phyloP scores from a whole-genome alignment of 2,797 vertebrate species.

The Coendou prehensilis region DNA sequence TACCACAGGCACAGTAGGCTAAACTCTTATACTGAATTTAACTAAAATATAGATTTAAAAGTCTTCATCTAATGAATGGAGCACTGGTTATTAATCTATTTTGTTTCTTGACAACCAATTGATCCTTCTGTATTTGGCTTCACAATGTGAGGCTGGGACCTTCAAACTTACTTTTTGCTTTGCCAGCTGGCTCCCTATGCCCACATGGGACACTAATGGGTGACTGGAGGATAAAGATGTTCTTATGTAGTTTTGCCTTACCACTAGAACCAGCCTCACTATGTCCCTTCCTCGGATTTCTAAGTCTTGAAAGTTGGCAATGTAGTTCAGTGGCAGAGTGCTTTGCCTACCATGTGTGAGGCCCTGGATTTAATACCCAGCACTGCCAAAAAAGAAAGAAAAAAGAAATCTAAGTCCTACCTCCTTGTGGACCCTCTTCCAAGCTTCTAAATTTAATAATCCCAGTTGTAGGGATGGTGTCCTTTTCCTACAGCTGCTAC shows the following conservation, averaged over 20 bases:
- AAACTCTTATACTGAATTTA: background rate
- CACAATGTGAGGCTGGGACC: background rate
- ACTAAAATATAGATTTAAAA: background rate
- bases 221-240: background rate
- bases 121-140: background rate
- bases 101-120: background rate
- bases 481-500: background rate
- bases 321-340: background rate
- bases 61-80: background rate
- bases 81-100: background rate
- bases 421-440: background rate
- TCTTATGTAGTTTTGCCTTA: background rate
- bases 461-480: background rate
- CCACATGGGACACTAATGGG: background rate
- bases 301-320: background rate
- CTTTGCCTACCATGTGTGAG: background rate
- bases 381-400: background rate
- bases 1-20: background rate
- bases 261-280: background rate
- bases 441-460: background rate
- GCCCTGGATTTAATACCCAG: background rate
- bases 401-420: background rate
- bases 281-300: background rate
- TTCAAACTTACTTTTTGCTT: background rate
- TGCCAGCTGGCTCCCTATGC: background rate